Evolutionary conservation across 2,113 vertebrate species (phyloP), one percentile per base, ranked within the genome.

Genomic region (Cichladusa arquata): DNA sequence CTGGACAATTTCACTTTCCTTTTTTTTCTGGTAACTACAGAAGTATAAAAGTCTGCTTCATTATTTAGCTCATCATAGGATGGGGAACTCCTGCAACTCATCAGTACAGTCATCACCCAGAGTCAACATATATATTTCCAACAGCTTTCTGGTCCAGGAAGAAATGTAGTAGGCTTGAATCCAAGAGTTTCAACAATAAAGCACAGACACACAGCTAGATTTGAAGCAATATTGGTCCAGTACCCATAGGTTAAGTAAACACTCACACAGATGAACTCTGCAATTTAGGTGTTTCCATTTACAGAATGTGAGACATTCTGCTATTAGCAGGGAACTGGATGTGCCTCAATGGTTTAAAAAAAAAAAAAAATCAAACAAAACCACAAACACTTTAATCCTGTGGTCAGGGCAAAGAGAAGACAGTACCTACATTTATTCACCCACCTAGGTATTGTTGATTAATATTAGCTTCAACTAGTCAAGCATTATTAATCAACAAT

Each of bases 121-220:
- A 85, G 58, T 69, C 14, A 76, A 28, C 0, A 2, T 11, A n/a
- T n/a, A 73, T 67, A 25, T 57, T 95, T 88, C 67, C 60, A 88
- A 82, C 18, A 94, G 42, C 62, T 76, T 69, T 90, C 54, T 85
- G 62, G 45, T 82, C 48, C n/a, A 82, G 57, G 42, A 66, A 80
- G 69, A 70, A n/a, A 88, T 8, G 9, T 9, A 29, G 20, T 7
- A 70, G 66, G 58, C 45, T 93, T 65, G 34, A 80, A 90, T 66
- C 34, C 50, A 97, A 92, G 71, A 56, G n/a, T 48, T 93, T 89
- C 62, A 72, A 80, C 42, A 92, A 36, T 19, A 78, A 88, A 92
- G 51, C 45, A 67, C 24, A 80, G 50, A 58, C 44, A 72, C 8
- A 40, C 2, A 44, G 4, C n/a, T 61, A 61, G 67, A 80, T 80